A percentile compares a stretch with the other conserved stretches of the same genome.
Conservation (phyloP, 2,888 invertebrate genomes). For the Tubulanus polymorphus region DNA sequence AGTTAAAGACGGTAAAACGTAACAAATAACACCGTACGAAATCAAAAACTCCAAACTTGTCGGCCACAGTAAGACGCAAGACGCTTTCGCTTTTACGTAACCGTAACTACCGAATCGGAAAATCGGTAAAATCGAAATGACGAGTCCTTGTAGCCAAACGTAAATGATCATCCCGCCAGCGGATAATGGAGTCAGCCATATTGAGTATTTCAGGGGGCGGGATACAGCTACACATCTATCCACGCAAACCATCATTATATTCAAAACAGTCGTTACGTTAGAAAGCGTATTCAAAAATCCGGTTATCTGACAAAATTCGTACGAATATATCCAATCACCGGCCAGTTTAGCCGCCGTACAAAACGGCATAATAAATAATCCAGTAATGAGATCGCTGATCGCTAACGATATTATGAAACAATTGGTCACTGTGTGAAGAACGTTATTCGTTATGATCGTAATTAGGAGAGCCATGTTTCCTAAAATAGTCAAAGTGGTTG, state of each 20-base stretch:
- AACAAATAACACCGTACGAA: conserved; percentile 21
- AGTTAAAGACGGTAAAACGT: conserved; percentile 22
- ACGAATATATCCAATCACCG: conserved; percentile 15
- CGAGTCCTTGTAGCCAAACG: conserved; percentile 24
- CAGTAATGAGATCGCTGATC: conserved; percentile 24
- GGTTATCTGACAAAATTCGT: conserved; percentile 15
- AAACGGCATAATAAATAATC: conserved; percentile 25
- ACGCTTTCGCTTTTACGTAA: conserved; percentile 16
- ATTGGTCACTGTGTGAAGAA: conserved; percentile 32
- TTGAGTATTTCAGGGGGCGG: conserved; percentile 27
- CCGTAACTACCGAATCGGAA: conserved; percentile 21
- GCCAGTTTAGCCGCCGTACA: conserved; percentile 17
- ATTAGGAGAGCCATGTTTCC: conserved; percentile 1
- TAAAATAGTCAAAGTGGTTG: neutral
- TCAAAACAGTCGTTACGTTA: conserved; percentile 19
- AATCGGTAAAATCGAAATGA: conserved; percentile 24
- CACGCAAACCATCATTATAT: conserved; percentile 27
- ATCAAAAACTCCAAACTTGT: conserved; percentile 12
- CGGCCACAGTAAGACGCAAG: conserved; percentile 17
- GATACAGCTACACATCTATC: conserved; percentile 32
- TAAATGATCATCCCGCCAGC: conserved; percentile 15
- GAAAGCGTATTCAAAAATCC: conserved; percentile 19
- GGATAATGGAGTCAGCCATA: conserved; percentile 21
- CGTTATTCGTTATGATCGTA: conserved; percentile 12
- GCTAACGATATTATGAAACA: conserved; percentile 27